These are phyloP conservation scores for Ptilonorhynchus violaceus DNA, from an alignment of 2,113 vertebrate genomes.

Conservation along the genomic window DNA sequence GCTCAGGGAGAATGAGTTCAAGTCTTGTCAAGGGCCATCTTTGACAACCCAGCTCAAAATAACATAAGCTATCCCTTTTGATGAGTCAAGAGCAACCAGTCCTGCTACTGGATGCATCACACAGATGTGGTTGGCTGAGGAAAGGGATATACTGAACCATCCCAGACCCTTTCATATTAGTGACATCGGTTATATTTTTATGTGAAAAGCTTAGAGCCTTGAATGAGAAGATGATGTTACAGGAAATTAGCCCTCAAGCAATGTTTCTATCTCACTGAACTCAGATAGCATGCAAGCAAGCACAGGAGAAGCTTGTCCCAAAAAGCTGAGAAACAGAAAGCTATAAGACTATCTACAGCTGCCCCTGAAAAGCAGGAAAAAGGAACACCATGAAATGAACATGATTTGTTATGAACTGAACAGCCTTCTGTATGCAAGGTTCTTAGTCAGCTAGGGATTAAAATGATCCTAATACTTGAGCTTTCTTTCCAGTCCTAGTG, in stretches of 20 bases:
- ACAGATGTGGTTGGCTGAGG: neutral
- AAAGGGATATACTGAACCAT: neutral
- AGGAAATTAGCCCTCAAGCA: neutral
- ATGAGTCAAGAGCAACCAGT: neutral
- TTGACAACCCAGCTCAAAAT: neutral
- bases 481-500: neutral
- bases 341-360: neutral
- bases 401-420: neutral
- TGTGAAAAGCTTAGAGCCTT: neutral
- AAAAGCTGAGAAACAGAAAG: neutral
- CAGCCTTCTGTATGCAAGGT: neutral
- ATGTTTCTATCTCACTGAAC: neutral
- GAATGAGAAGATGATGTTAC: neutral
- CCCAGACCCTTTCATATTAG: neutral
- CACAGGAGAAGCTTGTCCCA: neutral
- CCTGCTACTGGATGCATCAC: neutral
- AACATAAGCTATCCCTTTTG: neutral
- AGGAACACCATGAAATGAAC: neutral
- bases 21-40: neutral
- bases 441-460: neutral
- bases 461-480: neutral
- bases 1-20: slow-evolving; percentile 10
- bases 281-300: neutral
- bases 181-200: neutral
- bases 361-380: neutral